These are phyloP conservation scores for Notarius quadriscutis DNA, from an alignment of 2,113 vertebrate genomes.

Conservation along the genomic window DNA sequence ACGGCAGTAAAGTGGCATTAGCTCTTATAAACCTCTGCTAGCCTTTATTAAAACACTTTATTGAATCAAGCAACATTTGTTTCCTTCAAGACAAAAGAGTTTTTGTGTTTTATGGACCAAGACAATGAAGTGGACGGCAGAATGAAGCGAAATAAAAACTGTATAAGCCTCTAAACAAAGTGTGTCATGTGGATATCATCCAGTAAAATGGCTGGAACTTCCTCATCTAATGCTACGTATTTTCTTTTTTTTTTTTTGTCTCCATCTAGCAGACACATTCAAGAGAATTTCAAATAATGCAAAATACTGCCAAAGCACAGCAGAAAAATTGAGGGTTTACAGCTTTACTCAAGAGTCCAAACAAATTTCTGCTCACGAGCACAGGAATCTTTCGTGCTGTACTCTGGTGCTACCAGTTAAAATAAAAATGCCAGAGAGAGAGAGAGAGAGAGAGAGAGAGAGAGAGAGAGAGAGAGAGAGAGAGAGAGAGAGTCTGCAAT, in stretches of 20 bases:
- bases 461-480: not conserved
- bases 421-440: not conserved
- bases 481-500: slow-evolving; percentile 37
- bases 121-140: not conserved
- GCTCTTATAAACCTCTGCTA: slow-evolving; percentile 42
- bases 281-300: not conserved
- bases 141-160: not conserved
- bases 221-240: not conserved
- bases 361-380: not conserved
- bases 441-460: not conserved
- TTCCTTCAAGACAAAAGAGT: not conserved
- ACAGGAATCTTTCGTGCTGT: not conserved
- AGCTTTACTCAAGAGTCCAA: not conserved
- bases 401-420: not conserved
- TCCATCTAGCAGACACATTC: not conserved
- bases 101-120: not conserved
- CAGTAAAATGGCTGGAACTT: not conserved
- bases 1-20: slow-evolving; percentile 47
- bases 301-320: not conserved
- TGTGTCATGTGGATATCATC: not conserved
- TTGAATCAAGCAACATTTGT: not conserved
- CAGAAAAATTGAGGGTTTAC: not conserved
- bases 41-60: slow-evolving; percentile 45
- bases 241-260: not conserved
- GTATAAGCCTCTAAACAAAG: not conserved